Percentiles rank a stretch among this genome's conserved stretches.
Conservation (phyloP, 2,113 vertebrate species). For the Galemys pyrenaicus region DNA sequence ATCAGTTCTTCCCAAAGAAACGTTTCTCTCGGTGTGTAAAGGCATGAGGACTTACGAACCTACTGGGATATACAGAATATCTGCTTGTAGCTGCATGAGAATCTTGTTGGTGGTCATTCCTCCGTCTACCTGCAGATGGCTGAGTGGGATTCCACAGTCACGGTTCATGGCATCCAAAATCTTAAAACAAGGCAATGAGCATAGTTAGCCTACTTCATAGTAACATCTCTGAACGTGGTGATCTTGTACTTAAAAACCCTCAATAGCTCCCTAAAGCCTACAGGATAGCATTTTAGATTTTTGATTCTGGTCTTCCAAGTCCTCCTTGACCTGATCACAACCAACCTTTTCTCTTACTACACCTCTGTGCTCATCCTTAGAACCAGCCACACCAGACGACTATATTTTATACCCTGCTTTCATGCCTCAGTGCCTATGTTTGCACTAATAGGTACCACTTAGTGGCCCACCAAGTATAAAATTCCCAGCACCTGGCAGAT, state of each 20-base stretch:
- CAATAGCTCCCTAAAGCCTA: background rate
- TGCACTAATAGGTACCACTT: background rate
- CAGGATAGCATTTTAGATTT: background rate
- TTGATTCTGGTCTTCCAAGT: background rate
- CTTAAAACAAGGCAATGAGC: conserved; percentile 81
- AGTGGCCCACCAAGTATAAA: background rate
- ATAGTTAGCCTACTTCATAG: background rate
- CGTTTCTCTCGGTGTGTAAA: background rate
- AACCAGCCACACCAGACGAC: background rate
- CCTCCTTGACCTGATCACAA: background rate
- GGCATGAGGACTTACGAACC: conserved; percentile 85
- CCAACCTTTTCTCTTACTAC: background rate
- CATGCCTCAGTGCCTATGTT: background rate
- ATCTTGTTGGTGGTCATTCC: conserved; percentile 95
- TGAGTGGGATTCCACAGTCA: conserved; percentile 94
- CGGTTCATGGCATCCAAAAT: conserved; percentile 98
- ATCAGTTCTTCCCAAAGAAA: background rate
- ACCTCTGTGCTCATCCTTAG: background rate
- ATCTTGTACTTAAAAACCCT: background rate
- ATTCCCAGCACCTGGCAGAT: background rate
- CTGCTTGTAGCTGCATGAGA: conserved; percentile 96
- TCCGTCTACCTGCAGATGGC: conserved; percentile 93
- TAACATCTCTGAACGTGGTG: background rate
- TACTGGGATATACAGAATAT: conserved; percentile 96
- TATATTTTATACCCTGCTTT: background rate